Conservation (phyloP, 2,113 vertebrate genomes). For the Atherinomorus stipes region DNA sequence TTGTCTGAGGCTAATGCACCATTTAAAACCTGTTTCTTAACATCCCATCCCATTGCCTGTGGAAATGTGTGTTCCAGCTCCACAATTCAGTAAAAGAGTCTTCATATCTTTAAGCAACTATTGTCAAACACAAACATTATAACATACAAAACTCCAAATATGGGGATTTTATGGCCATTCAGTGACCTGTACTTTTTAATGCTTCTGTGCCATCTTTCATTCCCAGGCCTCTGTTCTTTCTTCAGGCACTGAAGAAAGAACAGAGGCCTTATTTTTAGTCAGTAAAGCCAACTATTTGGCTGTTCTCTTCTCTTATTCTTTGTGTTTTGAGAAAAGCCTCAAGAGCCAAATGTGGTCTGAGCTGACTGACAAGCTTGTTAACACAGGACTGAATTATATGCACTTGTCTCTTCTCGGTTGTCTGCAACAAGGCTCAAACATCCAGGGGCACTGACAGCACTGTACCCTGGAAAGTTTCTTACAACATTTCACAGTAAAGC, state of each 20-base stretch:
- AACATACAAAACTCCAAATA: too few relatives aligned
- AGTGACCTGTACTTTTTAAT: background rate
- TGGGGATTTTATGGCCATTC: background rate
- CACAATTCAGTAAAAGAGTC: too few relatives aligned
- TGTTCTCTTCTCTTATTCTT: conserved; percentile 4
- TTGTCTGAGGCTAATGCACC: too few relatives aligned
- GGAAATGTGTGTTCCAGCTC: too few relatives aligned
- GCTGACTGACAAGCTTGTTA: conserved; percentile 28
- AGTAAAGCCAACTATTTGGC: conserved; percentile 1
- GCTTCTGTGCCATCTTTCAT: background rate
- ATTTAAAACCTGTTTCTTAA: too few relatives aligned
- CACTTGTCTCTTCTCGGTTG: conserved; percentile 13
- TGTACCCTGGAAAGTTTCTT: conserved; percentile 2
- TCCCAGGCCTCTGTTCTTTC: too few relatives aligned
- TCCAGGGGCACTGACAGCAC: conserved; percentile 28
- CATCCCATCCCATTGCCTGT: too few relatives aligned
- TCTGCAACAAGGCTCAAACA: conserved; percentile 21
- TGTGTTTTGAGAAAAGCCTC: conserved; percentile 26
- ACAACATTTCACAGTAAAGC: background rate
- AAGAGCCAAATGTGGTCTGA: conserved; percentile 4
- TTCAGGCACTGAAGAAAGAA: background rate
- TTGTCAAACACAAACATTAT: too few relatives aligned
- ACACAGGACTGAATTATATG: conserved; percentile 25
- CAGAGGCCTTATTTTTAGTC: background rate
- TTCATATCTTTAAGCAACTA: too few relatives aligned